Evolutionary conservation across 1,140 invertebrate genomes (phyloP).

Genomic region (Camponotus pennsylvanicus): DNA sequence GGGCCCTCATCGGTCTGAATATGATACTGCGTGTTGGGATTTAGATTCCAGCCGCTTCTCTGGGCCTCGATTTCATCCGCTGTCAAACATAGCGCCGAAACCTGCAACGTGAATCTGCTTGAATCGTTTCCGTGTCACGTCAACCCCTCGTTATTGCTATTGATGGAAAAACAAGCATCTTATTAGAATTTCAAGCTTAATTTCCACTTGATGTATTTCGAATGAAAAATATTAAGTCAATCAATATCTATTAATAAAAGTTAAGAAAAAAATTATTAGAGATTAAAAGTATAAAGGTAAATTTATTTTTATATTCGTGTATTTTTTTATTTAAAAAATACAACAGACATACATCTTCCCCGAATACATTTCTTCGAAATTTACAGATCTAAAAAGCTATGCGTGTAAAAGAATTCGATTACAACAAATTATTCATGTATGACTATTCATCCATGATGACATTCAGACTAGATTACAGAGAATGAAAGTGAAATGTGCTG

Average conservation of each 20-base stretch:
- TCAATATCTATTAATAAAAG: slow-evolving; percentile 1
- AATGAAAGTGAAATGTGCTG: background rate
- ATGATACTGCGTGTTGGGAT: slow-evolving; percentile 92
- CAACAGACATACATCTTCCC: background rate
- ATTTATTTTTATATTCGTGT: background rate
- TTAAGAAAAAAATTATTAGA: background rate
- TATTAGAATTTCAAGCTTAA: background rate
- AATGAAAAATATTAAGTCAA: background rate
- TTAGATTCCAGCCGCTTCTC: slow-evolving; percentile 87
- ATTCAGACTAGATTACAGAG: background rate
- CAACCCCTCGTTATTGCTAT: background rate
- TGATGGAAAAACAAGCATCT: background rate
- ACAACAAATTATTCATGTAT: background rate
- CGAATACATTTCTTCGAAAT: background rate
- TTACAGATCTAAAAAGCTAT: background rate
- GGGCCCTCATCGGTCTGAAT: slow-evolving; percentile 96
- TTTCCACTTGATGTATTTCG: background rate
- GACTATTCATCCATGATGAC: background rate
- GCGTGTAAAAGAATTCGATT: background rate
- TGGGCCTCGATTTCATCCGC: slow-evolving; percentile 83
- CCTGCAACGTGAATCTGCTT: slow-evolving; percentile 72
- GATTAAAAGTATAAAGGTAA: slow-evolving; percentile 15
- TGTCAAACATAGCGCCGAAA: slow-evolving; percentile 81
- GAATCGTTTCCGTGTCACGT: background rate
- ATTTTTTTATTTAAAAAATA: background rate